Percentiles rank a stretch among this genome's conserved stretches.
Conservation (phyloP, 2,888 invertebrate genomes). For the Epistrophe eligans region DNA sequence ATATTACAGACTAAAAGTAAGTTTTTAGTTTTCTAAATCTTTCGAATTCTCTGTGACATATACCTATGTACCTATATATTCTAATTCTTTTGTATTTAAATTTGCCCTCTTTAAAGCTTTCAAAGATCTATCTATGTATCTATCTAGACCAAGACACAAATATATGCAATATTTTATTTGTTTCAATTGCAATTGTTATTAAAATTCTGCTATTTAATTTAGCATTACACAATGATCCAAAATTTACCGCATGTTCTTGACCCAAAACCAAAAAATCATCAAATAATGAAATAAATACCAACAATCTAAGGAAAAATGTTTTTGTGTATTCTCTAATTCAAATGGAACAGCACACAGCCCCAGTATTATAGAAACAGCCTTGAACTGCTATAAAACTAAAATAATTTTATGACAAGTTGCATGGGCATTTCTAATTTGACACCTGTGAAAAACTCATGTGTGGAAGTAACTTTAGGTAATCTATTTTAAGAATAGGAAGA, state of each 20-base stretch:
- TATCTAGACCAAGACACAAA: no score
- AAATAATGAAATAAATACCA: not conserved
- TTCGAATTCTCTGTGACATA: no score
- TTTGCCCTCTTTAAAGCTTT: no score
- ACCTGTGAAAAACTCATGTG: conserved; percentile 63
- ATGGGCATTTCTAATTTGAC: conserved; percentile 45
- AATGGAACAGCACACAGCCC: conserved; percentile 3
- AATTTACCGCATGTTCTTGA: not conserved
- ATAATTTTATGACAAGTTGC: conserved; percentile 59
- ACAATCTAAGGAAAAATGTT: not conserved
- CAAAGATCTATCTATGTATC: no score
- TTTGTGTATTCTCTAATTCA: not conserved
- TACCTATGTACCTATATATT: no score
- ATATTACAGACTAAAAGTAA: no score
- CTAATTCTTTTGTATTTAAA: no score
- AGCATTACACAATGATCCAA: not conserved
- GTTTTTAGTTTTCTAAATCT: no score
- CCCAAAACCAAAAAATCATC: conserved; percentile 3
- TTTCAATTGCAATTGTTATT: no score
- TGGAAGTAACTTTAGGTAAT: conserved; percentile 33
- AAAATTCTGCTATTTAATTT: no score
- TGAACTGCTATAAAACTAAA: conserved; percentile 56
- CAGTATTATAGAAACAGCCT: conserved; percentile 36
- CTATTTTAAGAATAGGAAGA: conserved; percentile 54
- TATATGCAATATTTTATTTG: no score